phyloP scores from a whole-genome alignment of 2,797 vertebrate genomes.

The Lophotriccus pileatus region DNA sequence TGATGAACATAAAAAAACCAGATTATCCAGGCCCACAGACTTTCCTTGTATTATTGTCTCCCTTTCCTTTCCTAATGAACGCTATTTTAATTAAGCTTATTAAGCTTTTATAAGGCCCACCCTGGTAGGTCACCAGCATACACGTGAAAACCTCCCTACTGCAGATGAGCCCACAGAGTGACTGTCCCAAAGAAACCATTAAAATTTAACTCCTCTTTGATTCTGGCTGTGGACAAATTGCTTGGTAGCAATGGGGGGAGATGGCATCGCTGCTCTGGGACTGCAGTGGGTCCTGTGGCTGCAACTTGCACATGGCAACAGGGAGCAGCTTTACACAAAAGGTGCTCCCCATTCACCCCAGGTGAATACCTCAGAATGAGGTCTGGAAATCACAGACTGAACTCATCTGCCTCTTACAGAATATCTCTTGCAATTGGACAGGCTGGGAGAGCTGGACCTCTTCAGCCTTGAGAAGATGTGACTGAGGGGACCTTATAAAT shows the following conservation, averaged over 20 bases:
- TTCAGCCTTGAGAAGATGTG: neutral
- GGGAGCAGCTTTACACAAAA: neutral
- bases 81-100: neutral
- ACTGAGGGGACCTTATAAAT: neutral
- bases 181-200: neutral
- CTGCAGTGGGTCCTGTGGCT: neutral
- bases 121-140: neutral
- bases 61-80: neutral
- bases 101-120: neutral
- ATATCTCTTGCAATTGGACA: neutral
- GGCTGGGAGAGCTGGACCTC: neutral
- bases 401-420: neutral
- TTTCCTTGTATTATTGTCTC: neutral
- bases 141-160: neutral
- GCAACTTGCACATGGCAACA: fast-evolving
- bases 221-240: neutral
- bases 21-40: neutral
- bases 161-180: neutral
- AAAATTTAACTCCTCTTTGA: neutral
- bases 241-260: neutral
- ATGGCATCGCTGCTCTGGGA: neutral
- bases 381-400: neutral
- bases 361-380: neutral
- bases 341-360: neutral
- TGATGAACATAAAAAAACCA: conserved; percentile 45